Conservation (phyloP, 1,140 invertebrate species). For the Drosophila oshimai region DNA sequence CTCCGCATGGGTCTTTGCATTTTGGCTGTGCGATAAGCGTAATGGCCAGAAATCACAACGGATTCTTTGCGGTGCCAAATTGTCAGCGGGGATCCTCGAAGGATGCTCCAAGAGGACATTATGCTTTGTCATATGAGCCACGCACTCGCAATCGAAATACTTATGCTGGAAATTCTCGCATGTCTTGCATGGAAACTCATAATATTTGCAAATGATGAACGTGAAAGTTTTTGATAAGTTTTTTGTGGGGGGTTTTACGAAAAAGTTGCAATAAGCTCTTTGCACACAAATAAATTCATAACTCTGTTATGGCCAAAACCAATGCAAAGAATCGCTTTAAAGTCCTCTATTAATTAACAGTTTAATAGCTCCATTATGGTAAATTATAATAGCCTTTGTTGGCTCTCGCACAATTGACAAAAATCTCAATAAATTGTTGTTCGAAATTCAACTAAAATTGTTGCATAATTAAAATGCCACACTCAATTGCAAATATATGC, state of each 20-base stretch:
- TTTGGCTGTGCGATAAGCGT: constrained; percentile 55
- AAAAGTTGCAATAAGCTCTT: constrained; percentile 22
- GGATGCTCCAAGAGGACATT: neutral
- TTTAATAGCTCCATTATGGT: constrained; percentile 5
- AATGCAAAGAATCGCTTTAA: neutral
- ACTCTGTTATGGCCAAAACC: constrained; percentile 64
- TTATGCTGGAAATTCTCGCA: constrained; percentile 7
- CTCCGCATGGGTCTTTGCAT: constrained; percentile 41
- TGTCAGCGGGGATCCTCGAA: constrained; percentile 38
- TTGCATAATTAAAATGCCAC: constrained; percentile 1
- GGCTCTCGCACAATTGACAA: neutral
- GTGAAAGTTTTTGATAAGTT: constrained; percentile 78
- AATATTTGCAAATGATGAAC: constrained; percentile 81
- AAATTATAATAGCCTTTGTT: constrained; percentile 7
- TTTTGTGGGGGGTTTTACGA: neutral
- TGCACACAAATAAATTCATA: constrained; percentile 53
- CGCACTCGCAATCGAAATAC: constrained; percentile 70
- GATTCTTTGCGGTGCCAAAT: constrained; percentile 55
- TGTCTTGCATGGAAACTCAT: constrained; percentile 63
- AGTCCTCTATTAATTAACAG: constrained; percentile 13
- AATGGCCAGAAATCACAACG: constrained; percentile 75
- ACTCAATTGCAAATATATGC: neutral
- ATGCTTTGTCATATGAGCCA: constrained; percentile 42
- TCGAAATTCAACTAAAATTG: neutral
- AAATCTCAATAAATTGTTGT: neutral